Conservation (phyloP, 2,888 invertebrate genomes). For the Stratiomys singularior region DNA sequence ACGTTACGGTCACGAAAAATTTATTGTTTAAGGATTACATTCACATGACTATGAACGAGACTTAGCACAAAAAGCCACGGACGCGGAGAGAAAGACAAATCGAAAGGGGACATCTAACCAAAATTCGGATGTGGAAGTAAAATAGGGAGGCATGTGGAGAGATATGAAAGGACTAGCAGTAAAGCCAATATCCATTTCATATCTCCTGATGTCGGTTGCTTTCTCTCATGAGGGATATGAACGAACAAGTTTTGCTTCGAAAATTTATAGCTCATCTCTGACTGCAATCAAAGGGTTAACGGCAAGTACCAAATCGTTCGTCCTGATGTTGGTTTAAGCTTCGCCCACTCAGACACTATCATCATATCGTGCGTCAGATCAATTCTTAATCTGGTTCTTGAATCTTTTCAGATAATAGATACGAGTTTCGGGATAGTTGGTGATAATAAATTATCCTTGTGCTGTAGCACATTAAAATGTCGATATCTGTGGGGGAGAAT, state of each 20-base stretch:
- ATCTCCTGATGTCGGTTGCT: conserved; percentile 27
- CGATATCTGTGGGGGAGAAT: too few relatives aligned
- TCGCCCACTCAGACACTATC: neutral
- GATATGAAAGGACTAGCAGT: neutral
- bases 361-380: conserved; percentile 7
- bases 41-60: neutral
- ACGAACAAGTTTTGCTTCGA: conserved; percentile 13
- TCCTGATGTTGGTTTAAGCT: neutral
- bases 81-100: neutral
- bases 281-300: conserved; percentile 40
- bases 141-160: neutral
- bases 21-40: conserved; percentile 30
- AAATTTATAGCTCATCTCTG: conserved; percentile 26
- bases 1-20: conserved; percentile 28
- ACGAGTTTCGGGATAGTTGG: too few relatives aligned
- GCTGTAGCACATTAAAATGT: too few relatives aligned
- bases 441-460: too few relatives aligned
- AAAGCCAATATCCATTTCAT: conserved; percentile 20
- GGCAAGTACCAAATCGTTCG: conserved; percentile 3
- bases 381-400: neutral
- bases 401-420: too few relatives aligned
- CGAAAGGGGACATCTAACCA: neutral
- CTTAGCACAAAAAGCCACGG: neutral
- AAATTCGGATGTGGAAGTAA: neutral
- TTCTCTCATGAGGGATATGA: conserved; percentile 40